Conservation (phyloP, 1,140 invertebrate species). For the Pinna nobilis region DNA sequence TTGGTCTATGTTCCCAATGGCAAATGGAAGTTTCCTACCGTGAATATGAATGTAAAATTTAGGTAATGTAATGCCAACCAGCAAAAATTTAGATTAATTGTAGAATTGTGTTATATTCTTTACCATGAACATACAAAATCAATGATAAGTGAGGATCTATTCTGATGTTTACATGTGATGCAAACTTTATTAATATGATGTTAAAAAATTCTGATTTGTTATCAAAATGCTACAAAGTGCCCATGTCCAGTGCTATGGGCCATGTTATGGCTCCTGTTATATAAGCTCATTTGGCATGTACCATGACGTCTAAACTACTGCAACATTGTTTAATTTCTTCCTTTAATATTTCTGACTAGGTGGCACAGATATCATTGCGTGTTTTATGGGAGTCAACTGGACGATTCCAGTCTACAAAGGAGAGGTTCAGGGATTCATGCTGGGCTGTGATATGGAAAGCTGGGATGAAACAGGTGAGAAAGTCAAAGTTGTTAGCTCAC, state of each 20-base stretch:
- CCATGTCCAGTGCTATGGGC: too few species aligned
- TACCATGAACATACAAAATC: too few species aligned
- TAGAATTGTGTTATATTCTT: background rate
- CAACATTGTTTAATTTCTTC: background rate
- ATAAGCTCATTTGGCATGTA: background rate
- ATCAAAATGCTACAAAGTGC: too few species aligned
- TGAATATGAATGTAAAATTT: too few species aligned
- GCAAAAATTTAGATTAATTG: background rate
- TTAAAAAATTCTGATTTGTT: too few species aligned
- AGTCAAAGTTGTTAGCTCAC: background rate
- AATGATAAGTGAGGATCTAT: too few species aligned
- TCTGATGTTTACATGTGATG: too few species aligned
- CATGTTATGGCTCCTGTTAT: too few species aligned
- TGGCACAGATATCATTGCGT: constrained; percentile 80
- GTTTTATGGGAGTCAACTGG: constrained; percentile 79
- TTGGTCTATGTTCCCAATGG: background rate
- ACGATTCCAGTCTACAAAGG: constrained; percentile 78
- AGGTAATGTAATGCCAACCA: background rate
- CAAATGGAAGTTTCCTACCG: background rate
- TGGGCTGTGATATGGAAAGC: constrained; percentile 78
- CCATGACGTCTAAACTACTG: background rate
- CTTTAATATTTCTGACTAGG: too few species aligned
- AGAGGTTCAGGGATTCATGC: constrained; percentile 77
- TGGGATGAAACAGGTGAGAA: constrained; percentile 74
- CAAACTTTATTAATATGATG: too few species aligned